Evolutionary conservation across 2,113 vertebrate species (phyloP).

Genomic region (Onychostoma macrolepis): DNA sequence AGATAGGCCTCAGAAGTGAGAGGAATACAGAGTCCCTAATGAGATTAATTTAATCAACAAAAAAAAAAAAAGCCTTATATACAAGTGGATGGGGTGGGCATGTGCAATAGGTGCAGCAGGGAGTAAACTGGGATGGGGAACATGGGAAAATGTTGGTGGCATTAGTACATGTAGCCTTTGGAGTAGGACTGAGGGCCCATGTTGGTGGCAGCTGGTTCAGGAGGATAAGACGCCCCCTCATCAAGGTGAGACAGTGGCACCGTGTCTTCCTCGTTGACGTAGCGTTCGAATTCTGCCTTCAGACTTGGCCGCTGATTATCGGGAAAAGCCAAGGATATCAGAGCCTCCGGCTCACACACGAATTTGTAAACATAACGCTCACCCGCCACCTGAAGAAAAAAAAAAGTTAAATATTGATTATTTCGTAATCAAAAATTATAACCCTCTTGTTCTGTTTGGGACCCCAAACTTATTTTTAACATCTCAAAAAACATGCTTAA

Average conservation of each 20-base stretch:
- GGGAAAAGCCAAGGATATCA: slow-evolving; percentile 94
- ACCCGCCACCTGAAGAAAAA: slow-evolving; percentile 85
- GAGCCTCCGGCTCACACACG: slow-evolving; percentile 93
- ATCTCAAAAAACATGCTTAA: neutral
- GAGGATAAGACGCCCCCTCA: slow-evolving; percentile 79
- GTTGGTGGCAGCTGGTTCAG: slow-evolving; percentile 77
- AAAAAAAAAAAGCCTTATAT: slow-evolving; percentile 72
- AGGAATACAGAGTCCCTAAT: slow-evolving; percentile 76
- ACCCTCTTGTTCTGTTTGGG: neutral
- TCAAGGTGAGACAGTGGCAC: slow-evolving; percentile 95
- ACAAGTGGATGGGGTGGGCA: slow-evolving; percentile 70
- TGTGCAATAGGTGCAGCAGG: slow-evolving; percentile 73
- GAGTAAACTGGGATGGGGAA: neutral
- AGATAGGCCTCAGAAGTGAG: slow-evolving; percentile 73
- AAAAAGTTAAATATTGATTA: neutral
- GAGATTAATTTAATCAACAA: slow-evolving; percentile 82
- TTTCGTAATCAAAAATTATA: neutral
- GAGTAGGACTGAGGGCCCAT: slow-evolving; percentile 85
- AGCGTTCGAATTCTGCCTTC: slow-evolving; percentile 87
- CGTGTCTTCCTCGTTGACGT: slow-evolving; percentile 92
- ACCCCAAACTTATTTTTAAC: neutral
- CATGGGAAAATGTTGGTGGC: slow-evolving; percentile 44
- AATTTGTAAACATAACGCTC: slow-evolving; percentile 99
- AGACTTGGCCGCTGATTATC: slow-evolving; percentile 90
- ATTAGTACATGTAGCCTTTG: slow-evolving; percentile 91